A percentile compares a stretch with the other conserved stretches of the same genome.
phyloP scores from a whole-genome alignment of 2,797 vertebrate species.

The Xenops minutus region DNA sequence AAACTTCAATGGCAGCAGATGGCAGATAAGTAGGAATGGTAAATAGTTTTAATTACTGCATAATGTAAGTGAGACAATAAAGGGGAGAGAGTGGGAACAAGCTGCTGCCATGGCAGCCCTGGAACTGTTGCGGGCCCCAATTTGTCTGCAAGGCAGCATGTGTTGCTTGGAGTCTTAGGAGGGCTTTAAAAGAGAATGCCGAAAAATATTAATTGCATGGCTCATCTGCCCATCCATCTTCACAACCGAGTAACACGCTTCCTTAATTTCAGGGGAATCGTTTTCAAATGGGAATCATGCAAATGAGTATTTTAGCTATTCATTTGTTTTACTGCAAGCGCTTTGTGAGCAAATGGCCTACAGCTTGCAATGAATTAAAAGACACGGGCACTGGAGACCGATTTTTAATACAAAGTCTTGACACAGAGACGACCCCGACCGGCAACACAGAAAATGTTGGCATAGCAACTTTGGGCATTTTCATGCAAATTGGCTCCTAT shows the following conservation, averaged over 20 bases:
- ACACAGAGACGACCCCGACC: slow-evolving; percentile 84
- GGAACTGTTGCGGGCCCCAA: slow-evolving; percentile 75
- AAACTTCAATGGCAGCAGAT: slow-evolving; percentile 78
- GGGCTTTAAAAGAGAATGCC: slow-evolving; percentile 82
- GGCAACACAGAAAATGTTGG: slow-evolving; percentile 84
- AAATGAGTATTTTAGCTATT: slow-evolving; percentile 92
- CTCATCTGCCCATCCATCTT: slow-evolving; percentile 85
- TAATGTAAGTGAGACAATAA: slow-evolving; percentile 86
- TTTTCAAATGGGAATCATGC: slow-evolving; percentile 85
- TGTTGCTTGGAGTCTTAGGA: slow-evolving; percentile 78
- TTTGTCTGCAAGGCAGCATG: slow-evolving; percentile 81
- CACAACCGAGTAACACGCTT: slow-evolving; percentile 77
- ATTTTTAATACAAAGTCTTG: slow-evolving; percentile 88
- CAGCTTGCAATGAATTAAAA: slow-evolving; percentile 86
- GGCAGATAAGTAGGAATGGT: slow-evolving; percentile 85
- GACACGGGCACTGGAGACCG: slow-evolving; percentile 85
- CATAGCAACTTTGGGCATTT: slow-evolving; percentile 87
- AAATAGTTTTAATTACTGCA: slow-evolving; percentile 89
- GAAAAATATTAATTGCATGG: slow-evolving; percentile 83
- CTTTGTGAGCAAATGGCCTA: slow-evolving; percentile 85
- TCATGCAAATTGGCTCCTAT: slow-evolving; percentile 87
- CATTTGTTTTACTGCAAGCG: slow-evolving; percentile 88
- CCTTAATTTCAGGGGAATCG: slow-evolving; percentile 84
- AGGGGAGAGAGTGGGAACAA: slow-evolving; percentile 76
- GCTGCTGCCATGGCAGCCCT: slow-evolving; percentile 75